A percentile compares a stretch with the other conserved stretches of the same genome.
Conservation (phyloP, 2,888 invertebrate genomes). For the Hirtodrosophila histrioides region DNA sequence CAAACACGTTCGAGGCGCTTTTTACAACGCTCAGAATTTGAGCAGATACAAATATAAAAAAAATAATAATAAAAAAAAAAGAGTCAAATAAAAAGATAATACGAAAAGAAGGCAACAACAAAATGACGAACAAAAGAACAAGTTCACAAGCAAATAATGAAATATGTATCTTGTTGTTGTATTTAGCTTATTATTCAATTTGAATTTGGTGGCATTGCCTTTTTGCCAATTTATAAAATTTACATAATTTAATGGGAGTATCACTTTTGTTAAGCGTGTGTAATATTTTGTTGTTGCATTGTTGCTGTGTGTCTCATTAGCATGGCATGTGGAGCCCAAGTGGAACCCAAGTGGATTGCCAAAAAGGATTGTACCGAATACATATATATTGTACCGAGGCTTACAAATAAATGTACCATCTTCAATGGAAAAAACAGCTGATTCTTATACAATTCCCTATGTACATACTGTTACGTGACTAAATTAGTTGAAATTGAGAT, state of each 20-base stretch:
- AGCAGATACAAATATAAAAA: conserved; percentile 1
- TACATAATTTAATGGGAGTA: conserved; percentile 62
- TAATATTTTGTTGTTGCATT: conserved; percentile 20
- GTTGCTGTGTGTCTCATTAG: conserved; percentile 27
- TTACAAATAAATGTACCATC: too few relatives aligned
- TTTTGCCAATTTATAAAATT: conserved; percentile 55
- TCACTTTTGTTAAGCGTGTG: conserved; percentile 9
- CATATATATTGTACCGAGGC: too few relatives aligned
- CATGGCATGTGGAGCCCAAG: conserved; percentile 33
- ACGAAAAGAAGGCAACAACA: conserved; percentile 32
- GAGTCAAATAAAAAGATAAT: conserved; percentile 12
- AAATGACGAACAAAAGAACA: conserved; percentile 61
- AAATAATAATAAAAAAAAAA: conserved; percentile 26
- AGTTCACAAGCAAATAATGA: conserved; percentile 71
- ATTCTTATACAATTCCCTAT: too few relatives aligned
- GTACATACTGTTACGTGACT: too few relatives aligned
- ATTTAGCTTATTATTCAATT: conserved; percentile 54
- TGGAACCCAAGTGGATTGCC: conserved; percentile 47
- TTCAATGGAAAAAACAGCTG: too few relatives aligned
- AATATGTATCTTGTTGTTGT: conserved; percentile 47
- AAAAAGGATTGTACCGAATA: too few relatives aligned
- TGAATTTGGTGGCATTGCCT: conserved; percentile 47
- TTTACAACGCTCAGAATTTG: conserved; percentile 22
- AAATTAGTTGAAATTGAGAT: too few relatives aligned
- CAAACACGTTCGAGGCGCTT: conserved; percentile 31